Conservation (phyloP, 2,888 invertebrate species). For the Apodemia mormo region DNA sequence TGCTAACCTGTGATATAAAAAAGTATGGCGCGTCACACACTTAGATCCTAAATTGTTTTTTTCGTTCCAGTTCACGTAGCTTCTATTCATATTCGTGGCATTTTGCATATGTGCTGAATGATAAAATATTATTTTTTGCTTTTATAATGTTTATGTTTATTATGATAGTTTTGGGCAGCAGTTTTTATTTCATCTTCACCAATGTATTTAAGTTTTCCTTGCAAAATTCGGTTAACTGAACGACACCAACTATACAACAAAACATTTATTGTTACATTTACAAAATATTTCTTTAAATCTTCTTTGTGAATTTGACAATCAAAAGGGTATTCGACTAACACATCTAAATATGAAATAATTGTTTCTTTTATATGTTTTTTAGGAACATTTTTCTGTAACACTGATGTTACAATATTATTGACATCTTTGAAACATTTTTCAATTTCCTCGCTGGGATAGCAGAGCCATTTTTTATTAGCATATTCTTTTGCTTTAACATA, state of each 20-base stretch:
- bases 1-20: too few species aligned
- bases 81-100: too few species aligned
- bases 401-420: not conserved
- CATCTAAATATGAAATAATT: not conserved
- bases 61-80: too few species aligned
- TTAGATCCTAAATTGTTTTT: too few species aligned
- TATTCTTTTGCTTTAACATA: not conserved
- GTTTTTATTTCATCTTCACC: not conserved
- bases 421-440: not conserved
- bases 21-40: not conserved
- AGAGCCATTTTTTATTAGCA: not conserved
- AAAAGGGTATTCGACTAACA: not conserved
- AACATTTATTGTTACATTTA: not conserved
- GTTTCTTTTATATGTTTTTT: not conserved
- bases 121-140: not conserved
- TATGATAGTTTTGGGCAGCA: not conserved
- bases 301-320: not conserved
- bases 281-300: not conserved
- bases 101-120: too few species aligned
- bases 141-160: constrained; percentile 1
- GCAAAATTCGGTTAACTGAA: constrained; percentile 2
- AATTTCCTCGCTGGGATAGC: not conserved
- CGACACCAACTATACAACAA: constrained; percentile 5
- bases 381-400: not conserved
- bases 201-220: not conserved